phyloP scores from a whole-genome alignment of 1,140 invertebrate genomes.

The Drosophila ogumai region DNA sequence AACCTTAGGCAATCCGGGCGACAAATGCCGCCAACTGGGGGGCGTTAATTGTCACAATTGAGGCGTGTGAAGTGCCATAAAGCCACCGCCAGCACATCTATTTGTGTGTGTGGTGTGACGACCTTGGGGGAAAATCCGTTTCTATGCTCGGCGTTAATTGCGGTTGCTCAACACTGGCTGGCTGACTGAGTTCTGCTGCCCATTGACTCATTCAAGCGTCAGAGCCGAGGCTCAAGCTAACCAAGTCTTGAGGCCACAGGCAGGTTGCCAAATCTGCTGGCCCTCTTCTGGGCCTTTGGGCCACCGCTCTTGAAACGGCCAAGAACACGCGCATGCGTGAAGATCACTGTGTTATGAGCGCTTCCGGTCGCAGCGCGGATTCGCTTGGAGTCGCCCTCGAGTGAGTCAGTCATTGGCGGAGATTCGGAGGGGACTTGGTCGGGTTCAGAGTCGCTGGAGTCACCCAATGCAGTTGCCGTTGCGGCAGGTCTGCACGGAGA shows the following conservation, averaged over 20 bases:
- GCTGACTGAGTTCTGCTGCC: conserved; percentile 50
- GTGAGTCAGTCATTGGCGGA: conserved; percentile 59
- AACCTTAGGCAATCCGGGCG: conserved; percentile 26
- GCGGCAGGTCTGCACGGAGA: conserved; percentile 41
- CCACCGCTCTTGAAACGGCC: conserved; percentile 49
- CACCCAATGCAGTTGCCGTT: conserved; percentile 53
- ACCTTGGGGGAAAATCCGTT: conserved; percentile 65
- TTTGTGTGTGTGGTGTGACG: conserved; percentile 44
- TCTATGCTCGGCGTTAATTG: conserved; percentile 54
- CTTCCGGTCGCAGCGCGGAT: conserved; percentile 59
- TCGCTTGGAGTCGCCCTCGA: conserved; percentile 42
- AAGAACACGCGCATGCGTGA: conserved; percentile 74
- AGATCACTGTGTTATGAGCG: conserved; percentile 69
- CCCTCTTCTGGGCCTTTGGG: conserved; percentile 32
- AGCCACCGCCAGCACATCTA: conserved; percentile 36
- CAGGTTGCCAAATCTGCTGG: conserved; percentile 57
- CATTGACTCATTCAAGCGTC: conserved; percentile 49
- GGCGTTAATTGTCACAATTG: conserved; percentile 82
- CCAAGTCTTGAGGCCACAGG: conserved; percentile 7
- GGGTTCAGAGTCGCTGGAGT: conserved; percentile 27
- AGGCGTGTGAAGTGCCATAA: conserved; percentile 73
- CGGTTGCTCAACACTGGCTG: conserved; percentile 61
- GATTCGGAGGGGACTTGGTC: conserved; percentile 13
- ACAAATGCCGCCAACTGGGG: conserved; percentile 30
- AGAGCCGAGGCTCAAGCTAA: conserved; percentile 6